Conservation (phyloP, 2,888 invertebrate genomes). For the Oxyteleia sp. region DNA sequence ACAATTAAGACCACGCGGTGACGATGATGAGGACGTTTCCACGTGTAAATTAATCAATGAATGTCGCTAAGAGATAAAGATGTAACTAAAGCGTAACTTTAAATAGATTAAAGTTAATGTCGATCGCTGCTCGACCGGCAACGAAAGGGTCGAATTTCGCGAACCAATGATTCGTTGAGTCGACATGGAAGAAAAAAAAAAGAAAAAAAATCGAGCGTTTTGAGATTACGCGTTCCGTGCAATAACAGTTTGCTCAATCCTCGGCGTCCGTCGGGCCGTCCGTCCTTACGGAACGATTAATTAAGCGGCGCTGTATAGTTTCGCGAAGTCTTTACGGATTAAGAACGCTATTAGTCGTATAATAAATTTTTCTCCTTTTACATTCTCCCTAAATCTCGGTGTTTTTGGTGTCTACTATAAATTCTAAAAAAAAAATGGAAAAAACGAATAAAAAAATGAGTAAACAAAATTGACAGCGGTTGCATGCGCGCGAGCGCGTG, state of each 20-base stretch:
- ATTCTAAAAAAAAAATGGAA: conserved; percentile 57
- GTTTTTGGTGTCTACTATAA: conserved; percentile 80
- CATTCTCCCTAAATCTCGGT: conserved; percentile 81
- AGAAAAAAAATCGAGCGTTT: conserved; percentile 76
- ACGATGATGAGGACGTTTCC: no score
- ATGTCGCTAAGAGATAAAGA: no score
- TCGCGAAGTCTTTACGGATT: conserved; percentile 54
- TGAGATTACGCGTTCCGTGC: conserved; percentile 85
- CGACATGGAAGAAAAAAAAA: conserved; percentile 26
- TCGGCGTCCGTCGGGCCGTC: conserved; percentile 86
- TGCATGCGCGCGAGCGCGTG: conserved; percentile 22
- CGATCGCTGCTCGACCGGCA: no score
- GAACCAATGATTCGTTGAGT: conserved; percentile 23
- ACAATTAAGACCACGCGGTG: no score
- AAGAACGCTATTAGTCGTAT: conserved; percentile 64
- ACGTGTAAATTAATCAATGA: no score
- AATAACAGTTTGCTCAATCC: conserved; percentile 87
- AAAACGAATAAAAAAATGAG: conserved; percentile 26
- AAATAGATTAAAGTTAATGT: no score
- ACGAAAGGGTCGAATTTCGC: conserved; percentile 37
- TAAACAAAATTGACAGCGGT: conserved; percentile 46
- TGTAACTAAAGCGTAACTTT: no score
- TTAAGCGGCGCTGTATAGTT: conserved; percentile 74
- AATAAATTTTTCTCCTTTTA: conserved; percentile 78
- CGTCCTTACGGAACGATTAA: conserved; percentile 84